Evolutionary conservation across 2,888 invertebrate species (phyloP).

Genomic region (Apamea monoglypha): DNA sequence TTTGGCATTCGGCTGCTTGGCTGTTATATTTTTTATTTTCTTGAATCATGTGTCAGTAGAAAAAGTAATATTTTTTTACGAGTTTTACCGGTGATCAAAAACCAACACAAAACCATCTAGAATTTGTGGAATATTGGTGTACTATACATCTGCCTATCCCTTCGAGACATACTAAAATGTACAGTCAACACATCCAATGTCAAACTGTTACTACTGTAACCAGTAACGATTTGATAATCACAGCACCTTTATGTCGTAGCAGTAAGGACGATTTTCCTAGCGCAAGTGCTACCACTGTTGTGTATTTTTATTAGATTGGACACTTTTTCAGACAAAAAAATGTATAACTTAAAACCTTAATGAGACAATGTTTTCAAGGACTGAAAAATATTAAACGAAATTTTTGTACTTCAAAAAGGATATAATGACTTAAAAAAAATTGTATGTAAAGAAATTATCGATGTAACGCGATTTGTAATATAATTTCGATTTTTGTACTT

Average conservation of each 20-base stretch:
- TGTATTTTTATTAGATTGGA: conserved; percentile 10
- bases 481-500: conserved; percentile 47
- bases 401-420: conserved; percentile 50
- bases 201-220: not conserved
- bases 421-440: conserved; percentile 43
- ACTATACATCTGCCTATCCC: too few relatives aligned
- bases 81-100: not conserved
- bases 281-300: not conserved
- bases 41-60: not conserved
- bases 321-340: conserved; percentile 7
- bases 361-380: conserved; percentile 33
- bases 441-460: conserved; percentile 30
- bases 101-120: not conserved
- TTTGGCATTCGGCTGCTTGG: not conserved
- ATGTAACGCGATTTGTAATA: conserved; percentile 30
- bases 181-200: not conserved
- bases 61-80: not conserved
- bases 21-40: not conserved
- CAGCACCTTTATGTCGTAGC: not conserved
- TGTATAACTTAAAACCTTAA: conserved; percentile 5
- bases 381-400: conserved; percentile 41
- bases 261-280: not conserved
- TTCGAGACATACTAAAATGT: not conserved
- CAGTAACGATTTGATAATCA: not conserved
- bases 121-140: not conserved